These are phyloP conservation scores for Antechinus stuartii DNA, from an alignment of 2,113 vertebrate species.

Conservation along the genomic window DNA sequence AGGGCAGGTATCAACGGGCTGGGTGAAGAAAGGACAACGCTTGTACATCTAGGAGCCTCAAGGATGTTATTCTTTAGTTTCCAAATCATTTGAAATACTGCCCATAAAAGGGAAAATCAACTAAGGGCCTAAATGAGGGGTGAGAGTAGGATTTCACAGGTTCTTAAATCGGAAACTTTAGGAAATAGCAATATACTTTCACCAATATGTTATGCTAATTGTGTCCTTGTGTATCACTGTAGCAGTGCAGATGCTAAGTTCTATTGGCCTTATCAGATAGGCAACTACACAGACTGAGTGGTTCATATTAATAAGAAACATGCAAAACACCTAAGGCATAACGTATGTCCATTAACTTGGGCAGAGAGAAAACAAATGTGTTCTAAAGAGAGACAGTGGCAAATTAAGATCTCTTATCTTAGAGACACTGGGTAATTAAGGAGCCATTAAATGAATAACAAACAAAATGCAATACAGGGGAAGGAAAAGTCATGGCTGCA, in stretches of 20 bases:
- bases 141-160: conserved; percentile 29
- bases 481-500: conserved; percentile 1
- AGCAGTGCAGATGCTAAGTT: not conserved
- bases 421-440: conserved; percentile 33
- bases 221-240: not conserved
- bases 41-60: conserved; percentile 28
- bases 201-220: not conserved
- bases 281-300: not conserved
- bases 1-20: not conserved
- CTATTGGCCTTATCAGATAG: not conserved
- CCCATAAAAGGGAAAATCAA: conserved; percentile 38
- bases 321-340: not conserved
- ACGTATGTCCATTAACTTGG: not conserved
- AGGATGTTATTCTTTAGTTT: not conserved
- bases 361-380: not conserved
- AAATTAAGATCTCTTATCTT: conserved; percentile 21
- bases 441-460: conserved; percentile 22
- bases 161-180: not conserved
- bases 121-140: not conserved
- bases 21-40: conserved; percentile 41
- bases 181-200: not conserved
- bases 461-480: not conserved
- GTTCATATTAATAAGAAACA: conserved; percentile 26
- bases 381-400: not conserved
- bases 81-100: conserved; percentile 35